Conservation (phyloP, 1,140 invertebrate species). For the Nephotettix cincticeps region DNA sequence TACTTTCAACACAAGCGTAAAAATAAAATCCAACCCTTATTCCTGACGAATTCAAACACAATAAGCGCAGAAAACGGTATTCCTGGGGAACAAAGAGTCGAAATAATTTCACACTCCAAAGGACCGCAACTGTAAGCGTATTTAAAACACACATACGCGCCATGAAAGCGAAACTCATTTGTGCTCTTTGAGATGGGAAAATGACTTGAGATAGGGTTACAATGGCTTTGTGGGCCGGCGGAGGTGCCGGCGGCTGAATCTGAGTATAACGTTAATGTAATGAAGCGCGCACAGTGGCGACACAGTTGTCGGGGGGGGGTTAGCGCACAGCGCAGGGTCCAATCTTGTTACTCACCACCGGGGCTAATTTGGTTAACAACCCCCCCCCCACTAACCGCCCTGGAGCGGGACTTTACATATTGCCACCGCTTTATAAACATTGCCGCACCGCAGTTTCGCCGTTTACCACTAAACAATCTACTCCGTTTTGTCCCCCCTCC, state of each 20-base stretch:
- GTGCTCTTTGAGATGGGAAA: neutral
- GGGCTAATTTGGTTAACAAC: slow-evolving; percentile 20
- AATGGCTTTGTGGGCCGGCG: neutral
- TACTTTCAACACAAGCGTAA: too few species aligned
- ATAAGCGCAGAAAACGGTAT: too few species aligned
- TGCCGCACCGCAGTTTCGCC: neutral
- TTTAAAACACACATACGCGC: neutral
- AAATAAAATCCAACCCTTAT: too few species aligned
- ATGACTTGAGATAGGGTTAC: slow-evolving; percentile 17
- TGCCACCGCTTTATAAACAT: slow-evolving; percentile 19
- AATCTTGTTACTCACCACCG: slow-evolving; percentile 8
- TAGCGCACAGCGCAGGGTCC: neutral
- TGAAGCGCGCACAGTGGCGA: neutral
- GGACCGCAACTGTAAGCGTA: neutral
- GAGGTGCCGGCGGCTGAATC: neutral
- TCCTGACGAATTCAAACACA: too few species aligned
- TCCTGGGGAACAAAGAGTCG: too few species aligned
- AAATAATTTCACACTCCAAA: neutral
- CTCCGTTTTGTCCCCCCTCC: neutral
- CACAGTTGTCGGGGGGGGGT: neutral
- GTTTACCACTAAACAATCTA: neutral
- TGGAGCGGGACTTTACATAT: slow-evolving; percentile 8
- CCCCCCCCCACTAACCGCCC: neutral
- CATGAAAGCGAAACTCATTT: slow-evolving; percentile 6
- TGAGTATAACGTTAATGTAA: neutral